Evolutionary conservation across 2,113 vertebrate species (phyloP).

Genomic region (Psettodes erumei): DNA sequence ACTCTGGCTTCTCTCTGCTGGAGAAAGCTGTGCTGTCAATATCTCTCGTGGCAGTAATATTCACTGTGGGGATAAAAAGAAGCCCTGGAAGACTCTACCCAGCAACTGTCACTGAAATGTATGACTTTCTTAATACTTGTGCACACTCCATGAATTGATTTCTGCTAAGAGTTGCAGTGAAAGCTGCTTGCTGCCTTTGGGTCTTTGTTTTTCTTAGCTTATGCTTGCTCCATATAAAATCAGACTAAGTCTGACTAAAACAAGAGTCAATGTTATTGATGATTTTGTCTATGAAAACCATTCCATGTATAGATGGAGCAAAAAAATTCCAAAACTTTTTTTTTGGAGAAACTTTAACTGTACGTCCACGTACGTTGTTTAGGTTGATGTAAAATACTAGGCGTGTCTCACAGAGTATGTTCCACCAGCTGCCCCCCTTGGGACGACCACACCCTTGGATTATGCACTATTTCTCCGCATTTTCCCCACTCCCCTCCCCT

Average conservation of each 20-base stretch:
- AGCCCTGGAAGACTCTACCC: constrained; percentile 61
- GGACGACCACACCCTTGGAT: constrained; percentile 73
- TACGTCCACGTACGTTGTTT: no score
- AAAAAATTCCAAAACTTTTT: background rate
- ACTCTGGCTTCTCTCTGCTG: constrained; percentile 48
- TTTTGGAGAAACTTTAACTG: background rate
- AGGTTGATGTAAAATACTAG: background rate
- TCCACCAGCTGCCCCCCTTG: background rate
- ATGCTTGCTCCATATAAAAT: background rate
- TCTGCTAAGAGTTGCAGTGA: background rate
- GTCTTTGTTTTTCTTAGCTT: background rate
- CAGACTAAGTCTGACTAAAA: background rate
- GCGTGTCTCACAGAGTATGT: background rate
- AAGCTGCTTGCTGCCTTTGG: background rate
- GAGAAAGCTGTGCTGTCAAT: constrained; percentile 58
- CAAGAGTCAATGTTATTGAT: background rate
- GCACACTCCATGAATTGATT: constrained; percentile 14
- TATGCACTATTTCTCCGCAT: constrained; percentile 63
- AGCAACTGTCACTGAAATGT: constrained; percentile 28
- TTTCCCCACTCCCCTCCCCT: background rate
- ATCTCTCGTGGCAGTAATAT: constrained; percentile 39
- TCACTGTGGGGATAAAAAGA: constrained; percentile 29
- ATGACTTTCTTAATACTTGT: background rate
- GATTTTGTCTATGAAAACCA: background rate
- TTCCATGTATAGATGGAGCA: background rate